These are phyloP conservation scores for Papilio gigon DNA, from an alignment of 2,888 invertebrate genomes.

Conservation along the genomic window DNA sequence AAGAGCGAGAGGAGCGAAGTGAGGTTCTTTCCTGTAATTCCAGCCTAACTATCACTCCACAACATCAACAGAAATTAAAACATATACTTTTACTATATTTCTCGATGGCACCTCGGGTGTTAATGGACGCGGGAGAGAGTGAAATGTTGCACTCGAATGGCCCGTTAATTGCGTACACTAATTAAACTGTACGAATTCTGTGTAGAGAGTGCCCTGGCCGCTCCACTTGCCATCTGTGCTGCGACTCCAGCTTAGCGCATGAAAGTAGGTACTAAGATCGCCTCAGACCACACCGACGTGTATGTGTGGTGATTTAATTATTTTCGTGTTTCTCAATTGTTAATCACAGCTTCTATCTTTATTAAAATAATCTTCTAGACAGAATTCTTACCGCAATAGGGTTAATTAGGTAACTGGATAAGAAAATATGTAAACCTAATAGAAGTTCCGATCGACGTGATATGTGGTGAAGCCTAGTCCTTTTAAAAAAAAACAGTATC, in stretches of 20 bases:
- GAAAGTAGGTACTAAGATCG: conserved; percentile 72
- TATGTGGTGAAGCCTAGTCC: background rate
- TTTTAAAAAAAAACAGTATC: background rate
- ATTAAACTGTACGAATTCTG: conserved; percentile 75
- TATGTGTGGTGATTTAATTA: conserved; percentile 10
- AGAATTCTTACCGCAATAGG: background rate
- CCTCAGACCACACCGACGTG: conserved; percentile 54
- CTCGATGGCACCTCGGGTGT: background rate
- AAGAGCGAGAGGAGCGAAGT: no score
- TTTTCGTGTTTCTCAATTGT: background rate
- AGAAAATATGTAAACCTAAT: background rate
- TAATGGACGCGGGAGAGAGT: conserved; percentile 62
- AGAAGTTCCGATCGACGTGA: background rate
- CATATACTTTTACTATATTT: background rate
- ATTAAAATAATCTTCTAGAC: background rate
- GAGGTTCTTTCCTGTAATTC: background rate
- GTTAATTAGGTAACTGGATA: background rate
- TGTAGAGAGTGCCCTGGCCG: conserved; percentile 78
- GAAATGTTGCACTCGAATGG: conserved; percentile 62
- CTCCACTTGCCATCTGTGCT: conserved; percentile 81
- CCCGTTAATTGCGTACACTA: conserved; percentile 69
- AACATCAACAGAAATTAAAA: background rate
- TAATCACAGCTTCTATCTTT: conserved; percentile 19
- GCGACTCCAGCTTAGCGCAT: conserved; percentile 74
- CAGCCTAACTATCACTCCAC: background rate